Percentiles rank a stretch among this genome's conserved stretches.
Conservation (phyloP, 2,888 invertebrate genomes). For the Orthosia incerta region DNA sequence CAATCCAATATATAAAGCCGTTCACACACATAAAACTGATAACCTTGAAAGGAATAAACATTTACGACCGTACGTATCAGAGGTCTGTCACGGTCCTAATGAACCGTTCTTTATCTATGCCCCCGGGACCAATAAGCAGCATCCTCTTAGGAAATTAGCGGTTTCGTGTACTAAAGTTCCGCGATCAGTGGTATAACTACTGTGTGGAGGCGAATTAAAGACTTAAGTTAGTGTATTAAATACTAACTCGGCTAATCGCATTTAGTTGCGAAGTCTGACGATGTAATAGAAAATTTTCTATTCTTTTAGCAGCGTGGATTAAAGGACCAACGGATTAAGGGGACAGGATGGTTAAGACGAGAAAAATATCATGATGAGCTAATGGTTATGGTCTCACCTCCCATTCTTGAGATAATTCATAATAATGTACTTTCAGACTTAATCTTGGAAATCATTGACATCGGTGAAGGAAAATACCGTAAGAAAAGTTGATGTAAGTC, state of each 20-base stretch:
- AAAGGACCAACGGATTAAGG: not conserved
- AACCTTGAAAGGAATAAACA: conserved; percentile 58
- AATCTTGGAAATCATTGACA: too few species aligned
- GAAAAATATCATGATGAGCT: too few species aligned
- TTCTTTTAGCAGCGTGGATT: too few species aligned
- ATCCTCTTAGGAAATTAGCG: conserved; percentile 57
- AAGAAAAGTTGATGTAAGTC: too few species aligned
- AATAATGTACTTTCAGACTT: too few species aligned
- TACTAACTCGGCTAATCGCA: conserved; percentile 10
- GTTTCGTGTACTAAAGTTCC: conserved; percentile 34
- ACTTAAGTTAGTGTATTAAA: conserved; percentile 23
- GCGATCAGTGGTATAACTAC: conserved; percentile 40
- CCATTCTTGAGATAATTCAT: too few species aligned
- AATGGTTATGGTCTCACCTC: too few species aligned
- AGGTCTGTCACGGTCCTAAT: conserved; percentile 40
- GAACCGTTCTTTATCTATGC: conserved; percentile 41
- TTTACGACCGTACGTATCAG: conserved; percentile 56
- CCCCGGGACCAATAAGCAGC: conserved; percentile 46
- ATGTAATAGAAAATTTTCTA: not conserved
- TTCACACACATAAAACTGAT: conserved; percentile 58
- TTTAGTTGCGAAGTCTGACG: not conserved
- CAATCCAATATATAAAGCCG: conserved; percentile 34
- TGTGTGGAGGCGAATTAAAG: conserved; percentile 18
- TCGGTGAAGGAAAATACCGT: too few species aligned
- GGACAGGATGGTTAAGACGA: not conserved